Conservation (phyloP, 2,113 vertebrate genomes). For the Peucedramus taeniatus region DNA sequence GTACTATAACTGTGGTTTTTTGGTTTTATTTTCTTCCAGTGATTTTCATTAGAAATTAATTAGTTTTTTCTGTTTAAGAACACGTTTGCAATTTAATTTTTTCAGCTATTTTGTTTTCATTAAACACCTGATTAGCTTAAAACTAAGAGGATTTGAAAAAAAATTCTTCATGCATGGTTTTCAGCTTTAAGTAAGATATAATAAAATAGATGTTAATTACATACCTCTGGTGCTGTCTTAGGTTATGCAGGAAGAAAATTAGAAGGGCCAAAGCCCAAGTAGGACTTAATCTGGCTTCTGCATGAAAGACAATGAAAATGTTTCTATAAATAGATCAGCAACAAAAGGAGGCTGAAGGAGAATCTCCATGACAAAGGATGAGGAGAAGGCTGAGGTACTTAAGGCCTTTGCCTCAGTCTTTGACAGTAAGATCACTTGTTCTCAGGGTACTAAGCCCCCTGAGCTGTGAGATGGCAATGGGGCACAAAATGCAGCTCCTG, state of each 20-base stretch:
- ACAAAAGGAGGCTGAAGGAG: neutral
- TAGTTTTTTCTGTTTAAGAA: conserved; percentile 39
- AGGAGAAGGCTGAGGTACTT: neutral
- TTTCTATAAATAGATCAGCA: neutral
- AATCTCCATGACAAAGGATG: neutral
- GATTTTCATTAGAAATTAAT: conserved; percentile 17
- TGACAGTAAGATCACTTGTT: neutral
- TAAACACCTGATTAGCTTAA: conserved; percentile 40
- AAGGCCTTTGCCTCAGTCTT: neutral
- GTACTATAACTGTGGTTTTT: neutral
- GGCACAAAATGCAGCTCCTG: neutral
- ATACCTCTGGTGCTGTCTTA: neutral
- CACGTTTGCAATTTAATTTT: conserved; percentile 35
- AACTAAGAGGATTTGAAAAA: conserved; percentile 9
- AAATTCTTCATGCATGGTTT: conserved; percentile 7
- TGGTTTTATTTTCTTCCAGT: neutral
- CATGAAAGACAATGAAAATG: neutral
- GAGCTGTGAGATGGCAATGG: neutral
- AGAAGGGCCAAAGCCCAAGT: neutral
- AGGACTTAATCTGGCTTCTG: neutral
- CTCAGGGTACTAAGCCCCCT: neutral
- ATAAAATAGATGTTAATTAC: conserved; percentile 41
- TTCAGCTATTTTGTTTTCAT: conserved; percentile 25
- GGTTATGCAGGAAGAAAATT: neutral
- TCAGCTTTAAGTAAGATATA: conserved; percentile 42